Conservation (phyloP, 2,888 invertebrate species). For the Tetanocera ferruginea region DNA sequence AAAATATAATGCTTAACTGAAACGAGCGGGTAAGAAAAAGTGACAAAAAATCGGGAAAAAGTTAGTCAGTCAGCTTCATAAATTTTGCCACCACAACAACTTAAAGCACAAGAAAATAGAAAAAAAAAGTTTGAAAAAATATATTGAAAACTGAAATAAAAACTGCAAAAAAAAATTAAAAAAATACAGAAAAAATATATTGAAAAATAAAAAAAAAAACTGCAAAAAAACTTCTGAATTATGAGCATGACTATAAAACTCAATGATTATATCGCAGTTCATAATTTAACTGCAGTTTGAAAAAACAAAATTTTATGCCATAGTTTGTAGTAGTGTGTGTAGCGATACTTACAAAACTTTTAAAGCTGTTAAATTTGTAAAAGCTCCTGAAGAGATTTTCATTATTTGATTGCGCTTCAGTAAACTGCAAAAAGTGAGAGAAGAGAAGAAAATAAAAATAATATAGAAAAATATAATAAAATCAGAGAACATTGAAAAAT, state of each 20-base stretch:
- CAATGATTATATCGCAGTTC: neutral
- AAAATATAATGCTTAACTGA: neutral
- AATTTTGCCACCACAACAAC: constrained; percentile 9
- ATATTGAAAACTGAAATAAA: neutral
- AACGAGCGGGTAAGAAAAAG: neutral
- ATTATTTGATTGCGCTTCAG: constrained; percentile 88
- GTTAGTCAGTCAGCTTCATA: neutral
- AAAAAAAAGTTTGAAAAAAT: neutral
- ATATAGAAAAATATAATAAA: neutral
- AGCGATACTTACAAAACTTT: constrained; percentile 85
- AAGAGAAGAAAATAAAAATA: neutral
- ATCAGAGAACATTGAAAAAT: neutral
- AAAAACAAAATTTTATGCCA: neutral
- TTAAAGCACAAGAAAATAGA: neutral
- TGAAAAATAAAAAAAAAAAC: neutral
- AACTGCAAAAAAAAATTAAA: neutral
- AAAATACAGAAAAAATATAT: neutral
- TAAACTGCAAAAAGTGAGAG: constrained; percentile 75
- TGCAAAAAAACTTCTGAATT: neutral
- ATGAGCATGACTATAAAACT: constrained; percentile 20
- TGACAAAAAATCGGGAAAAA: neutral
- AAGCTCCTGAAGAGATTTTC: constrained; percentile 83
- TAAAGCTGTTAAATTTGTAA: constrained; percentile 82
- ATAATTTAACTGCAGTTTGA: neutral
- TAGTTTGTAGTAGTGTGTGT: neutral